These are phyloP conservation scores for Stegana nigrithorax DNA, from an alignment of 2,888 invertebrate genomes.

Conservation along the genomic window DNA sequence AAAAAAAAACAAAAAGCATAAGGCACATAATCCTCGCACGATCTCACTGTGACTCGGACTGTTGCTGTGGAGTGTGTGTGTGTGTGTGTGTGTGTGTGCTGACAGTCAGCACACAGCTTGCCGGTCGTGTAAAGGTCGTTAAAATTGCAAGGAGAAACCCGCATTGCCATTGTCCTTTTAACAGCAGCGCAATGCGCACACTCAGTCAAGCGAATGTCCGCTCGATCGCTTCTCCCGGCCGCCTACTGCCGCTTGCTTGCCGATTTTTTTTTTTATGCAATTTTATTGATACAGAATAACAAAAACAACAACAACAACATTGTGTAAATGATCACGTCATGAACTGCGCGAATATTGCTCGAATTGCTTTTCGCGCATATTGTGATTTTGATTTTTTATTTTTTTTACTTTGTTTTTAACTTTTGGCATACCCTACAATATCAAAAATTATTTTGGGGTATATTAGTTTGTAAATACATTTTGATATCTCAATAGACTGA, in stretches of 20 bases:
- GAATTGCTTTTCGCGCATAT: neutral
- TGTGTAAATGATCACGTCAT: constrained; percentile 42
- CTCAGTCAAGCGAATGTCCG: constrained; percentile 7
- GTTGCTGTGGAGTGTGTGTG: neutral
- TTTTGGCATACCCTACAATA: neutral
- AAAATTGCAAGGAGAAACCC: constrained; percentile 41
- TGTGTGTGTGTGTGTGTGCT: neutral
- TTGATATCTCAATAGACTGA: too few relatives aligned
- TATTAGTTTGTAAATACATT: too few relatives aligned
- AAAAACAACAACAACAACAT: constrained; percentile 12
- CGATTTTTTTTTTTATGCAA: constrained; percentile 9
- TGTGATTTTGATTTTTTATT: neutral
- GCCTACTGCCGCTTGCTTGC: neutral
- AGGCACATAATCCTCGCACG: constrained; percentile 53
- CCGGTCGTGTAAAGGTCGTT: constrained; percentile 54
- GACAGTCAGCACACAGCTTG: constrained; percentile 29
- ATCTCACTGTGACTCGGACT: constrained; percentile 33
- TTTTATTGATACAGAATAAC: constrained; percentile 26
- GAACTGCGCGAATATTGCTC: neutral
- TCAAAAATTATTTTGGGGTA: neutral
- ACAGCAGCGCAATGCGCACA: too few relatives aligned
- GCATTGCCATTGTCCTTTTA: constrained; percentile 22
- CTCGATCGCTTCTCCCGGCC: neutral
- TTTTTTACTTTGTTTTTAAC: neutral
- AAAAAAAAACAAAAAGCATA: too few relatives aligned